Base-by-base conservation (phyloP, 2,888 invertebrate genomes). In the Ormyrus thymus region DNA sequence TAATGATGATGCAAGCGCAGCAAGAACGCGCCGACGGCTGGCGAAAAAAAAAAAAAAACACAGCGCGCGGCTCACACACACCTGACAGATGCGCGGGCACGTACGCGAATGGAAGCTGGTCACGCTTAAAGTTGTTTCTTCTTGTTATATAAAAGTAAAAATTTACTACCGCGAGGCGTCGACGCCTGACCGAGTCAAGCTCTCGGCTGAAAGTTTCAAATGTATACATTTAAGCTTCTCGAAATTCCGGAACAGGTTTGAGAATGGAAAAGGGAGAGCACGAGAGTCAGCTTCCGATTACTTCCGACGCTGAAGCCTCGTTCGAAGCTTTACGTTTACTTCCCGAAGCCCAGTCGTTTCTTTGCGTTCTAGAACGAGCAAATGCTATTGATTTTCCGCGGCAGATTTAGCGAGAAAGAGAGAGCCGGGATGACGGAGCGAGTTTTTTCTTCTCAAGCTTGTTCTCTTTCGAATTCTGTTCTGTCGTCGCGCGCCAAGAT, bases 111-210 rank as follows among this genome's bases (percentile, higher is more conserved):
- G 11, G 48, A 71, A 61, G 79, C 59, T 79, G 79, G 65, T 75
- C 70, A 55, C 71, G 66, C 74, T 79, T 79, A 59, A 75, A 79
- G 55, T 71, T 75, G 66, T 79, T 75, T 79, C 71, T 79, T 79
- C 79, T 79, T 79, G 65, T 79, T 79, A 75, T 55, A 70, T 70
- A 48, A 78, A 73, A 76, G 59, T 29, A 29, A 72, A 56, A 74
- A 70, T 70, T 71, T 59, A 75, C 66, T 70, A 61, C 50, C 53
- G 61, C 69, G 65, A 74, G 69, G 48, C 62, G 70, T 79, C 66
- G 61, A 58, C 46, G 59, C 72, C 55, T 61, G 61, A 78, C 55
- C 65, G 66, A 65, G 70, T 71, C 75, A 75, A 79, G 75, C 74
- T 79, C 79, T 65, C 70, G 59, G 74, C 75, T 79, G 75, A 79